Evolutionary conservation across 2,113 vertebrate species (phyloP).

Genomic region (Upupa epops): DNA sequence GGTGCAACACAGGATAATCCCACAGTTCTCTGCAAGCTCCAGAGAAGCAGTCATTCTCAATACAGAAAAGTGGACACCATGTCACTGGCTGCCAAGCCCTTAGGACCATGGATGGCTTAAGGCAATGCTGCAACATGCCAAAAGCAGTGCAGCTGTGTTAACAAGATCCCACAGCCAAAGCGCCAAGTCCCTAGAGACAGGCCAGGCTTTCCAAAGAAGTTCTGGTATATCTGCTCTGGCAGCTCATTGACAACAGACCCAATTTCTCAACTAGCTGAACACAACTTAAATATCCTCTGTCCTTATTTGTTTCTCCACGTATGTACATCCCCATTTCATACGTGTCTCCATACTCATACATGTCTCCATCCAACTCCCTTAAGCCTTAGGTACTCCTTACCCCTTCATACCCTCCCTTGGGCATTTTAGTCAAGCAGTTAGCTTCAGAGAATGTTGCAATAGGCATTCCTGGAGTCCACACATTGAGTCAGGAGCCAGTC

Average conservation of each 20-base stretch:
- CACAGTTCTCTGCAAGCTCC: neutral
- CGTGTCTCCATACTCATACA: too few species aligned
- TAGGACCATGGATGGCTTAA: neutral
- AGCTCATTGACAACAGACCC: neutral
- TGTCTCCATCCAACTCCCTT: neutral
- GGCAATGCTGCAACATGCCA: neutral
- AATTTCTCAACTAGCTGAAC: neutral
- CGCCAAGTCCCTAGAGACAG: neutral
- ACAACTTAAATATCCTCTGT: neutral
- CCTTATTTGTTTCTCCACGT: neutral
- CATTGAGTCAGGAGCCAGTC: rapidly evolving
- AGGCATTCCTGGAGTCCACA: neutral
- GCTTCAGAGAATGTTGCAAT: neutral
- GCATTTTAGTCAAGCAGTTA: too few species aligned
- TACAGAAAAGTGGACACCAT: rapidly evolving
- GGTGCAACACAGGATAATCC: neutral
- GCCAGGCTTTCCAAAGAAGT: slow-evolving; percentile 12
- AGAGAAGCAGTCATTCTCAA: rapidly evolving
- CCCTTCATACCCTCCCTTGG: neutral
- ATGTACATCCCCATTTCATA: neutral
- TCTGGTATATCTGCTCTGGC: neutral
- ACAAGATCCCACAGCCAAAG: neutral
- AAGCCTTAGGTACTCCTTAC: neutral
- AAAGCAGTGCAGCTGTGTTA: neutral
- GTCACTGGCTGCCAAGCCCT: neutral